Conservation (phyloP, 1,140 invertebrate genomes). For the Hyles vespertilio region DNA sequence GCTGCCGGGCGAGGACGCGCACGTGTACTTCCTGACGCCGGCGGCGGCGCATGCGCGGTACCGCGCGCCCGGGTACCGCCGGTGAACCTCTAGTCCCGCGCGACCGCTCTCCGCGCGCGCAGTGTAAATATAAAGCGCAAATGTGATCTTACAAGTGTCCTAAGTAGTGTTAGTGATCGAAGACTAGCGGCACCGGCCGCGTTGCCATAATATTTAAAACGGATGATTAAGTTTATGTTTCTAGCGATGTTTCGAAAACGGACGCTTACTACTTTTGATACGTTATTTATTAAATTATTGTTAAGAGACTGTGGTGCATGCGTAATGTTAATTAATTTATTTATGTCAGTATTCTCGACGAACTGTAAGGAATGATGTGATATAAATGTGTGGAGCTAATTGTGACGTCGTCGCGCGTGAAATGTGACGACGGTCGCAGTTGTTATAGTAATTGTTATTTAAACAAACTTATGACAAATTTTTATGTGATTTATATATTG, state of each 20-base stretch:
- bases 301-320: conserved; percentile 67
- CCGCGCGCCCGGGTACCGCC: conserved; percentile 67
- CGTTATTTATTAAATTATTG: conserved; percentile 70
- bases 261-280: conserved; percentile 45
- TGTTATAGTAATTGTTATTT: conserved; percentile 52
- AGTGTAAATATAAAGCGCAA: conserved; percentile 68
- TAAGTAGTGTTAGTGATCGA: conserved; percentile 69
- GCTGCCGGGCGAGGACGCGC: conserved; percentile 81
- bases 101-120: conserved; percentile 34
- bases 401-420: conserved; percentile 38
- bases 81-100: conserved; percentile 64
- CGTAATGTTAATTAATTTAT: conserved; percentile 69
- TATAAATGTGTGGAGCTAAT: conserved; percentile 36
- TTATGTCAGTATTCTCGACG: conserved; percentile 67
- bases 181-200: conserved; percentile 61
- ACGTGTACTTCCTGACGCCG: conserved; percentile 86
- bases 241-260: conserved; percentile 33
- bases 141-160: conserved; percentile 74
- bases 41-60: conserved; percentile 70
- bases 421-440: conserved; percentile 33
- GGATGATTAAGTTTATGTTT: conserved; percentile 18
- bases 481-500: conserved; percentile 58
- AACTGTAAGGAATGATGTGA: conserved; percentile 46
- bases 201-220: conserved; percentile 69
- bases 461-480: conserved; percentile 43